These are phyloP conservation scores for Valencia hispanica DNA, from an alignment of 2,797 vertebrate species.

Conservation along the genomic window DNA sequence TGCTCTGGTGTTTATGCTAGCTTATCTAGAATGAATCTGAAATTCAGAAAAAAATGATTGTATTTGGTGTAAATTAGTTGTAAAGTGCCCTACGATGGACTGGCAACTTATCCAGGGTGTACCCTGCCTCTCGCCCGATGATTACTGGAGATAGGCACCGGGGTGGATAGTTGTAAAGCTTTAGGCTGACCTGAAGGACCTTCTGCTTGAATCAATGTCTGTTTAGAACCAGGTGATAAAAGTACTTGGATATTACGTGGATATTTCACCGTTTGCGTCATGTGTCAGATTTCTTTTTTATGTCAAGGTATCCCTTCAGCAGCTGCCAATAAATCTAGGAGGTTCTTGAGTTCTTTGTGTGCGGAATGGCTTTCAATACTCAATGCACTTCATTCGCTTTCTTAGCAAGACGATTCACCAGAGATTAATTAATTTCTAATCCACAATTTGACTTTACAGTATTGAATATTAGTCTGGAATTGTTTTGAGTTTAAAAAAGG, in stretches of 20 bases:
- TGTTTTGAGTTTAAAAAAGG: background rate
- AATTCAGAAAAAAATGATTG: background rate
- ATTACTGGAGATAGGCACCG: no score
- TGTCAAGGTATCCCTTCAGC: slow-evolving; percentile 1
- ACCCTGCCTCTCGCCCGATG: no score
- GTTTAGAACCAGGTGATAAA: background rate
- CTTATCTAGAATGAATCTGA: background rate
- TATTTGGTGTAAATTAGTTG: slow-evolving; percentile 1
- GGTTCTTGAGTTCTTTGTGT: background rate
- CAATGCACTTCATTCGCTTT: background rate
- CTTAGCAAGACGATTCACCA: background rate
- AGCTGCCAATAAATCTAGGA: slow-evolving; percentile 4
- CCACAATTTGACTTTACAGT: background rate
- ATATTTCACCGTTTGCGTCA: background rate
- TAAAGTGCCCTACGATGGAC: no score
- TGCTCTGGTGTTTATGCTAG: background rate
- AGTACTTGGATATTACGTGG: slow-evolving; percentile 1
- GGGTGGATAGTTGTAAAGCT: background rate
- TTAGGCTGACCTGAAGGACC: background rate
- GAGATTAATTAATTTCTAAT: background rate
- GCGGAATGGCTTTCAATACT: background rate
- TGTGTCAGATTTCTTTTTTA: background rate
- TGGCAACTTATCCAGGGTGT: no score
- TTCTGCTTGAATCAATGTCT: slow-evolving; percentile 1
- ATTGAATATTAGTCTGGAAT: background rate